Conservation (phyloP, 2,888 invertebrate genomes). For the Scrobipalpa atriplicella region DNA sequence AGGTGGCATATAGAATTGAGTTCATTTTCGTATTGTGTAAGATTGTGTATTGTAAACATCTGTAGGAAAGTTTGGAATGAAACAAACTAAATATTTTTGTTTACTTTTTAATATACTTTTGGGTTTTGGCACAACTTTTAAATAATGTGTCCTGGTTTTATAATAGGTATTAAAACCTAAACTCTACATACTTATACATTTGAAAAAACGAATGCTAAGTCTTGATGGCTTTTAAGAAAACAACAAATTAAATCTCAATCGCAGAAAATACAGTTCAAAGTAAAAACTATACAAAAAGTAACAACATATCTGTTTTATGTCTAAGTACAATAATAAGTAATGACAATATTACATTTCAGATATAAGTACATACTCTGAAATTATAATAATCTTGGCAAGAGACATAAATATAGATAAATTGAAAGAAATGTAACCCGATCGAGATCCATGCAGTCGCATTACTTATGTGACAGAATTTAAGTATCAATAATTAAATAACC, state of each 20-base stretch:
- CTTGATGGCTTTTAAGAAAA: constrained; percentile 39
- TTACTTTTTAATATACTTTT: constrained; percentile 81
- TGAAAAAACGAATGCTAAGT: constrained; percentile 64
- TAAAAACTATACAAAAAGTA: constrained; percentile 41
- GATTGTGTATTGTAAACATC: not conserved
- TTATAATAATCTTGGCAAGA: constrained; percentile 45
- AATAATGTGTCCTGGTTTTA: constrained; percentile 80
- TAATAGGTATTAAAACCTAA: constrained; percentile 78
- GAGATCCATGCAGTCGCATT: constrained; percentile 65
- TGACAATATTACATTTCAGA: constrained; percentile 16
- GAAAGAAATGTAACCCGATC: constrained; percentile 47
- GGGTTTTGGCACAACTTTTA: constrained; percentile 82
- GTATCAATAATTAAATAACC: constrained; percentile 73
- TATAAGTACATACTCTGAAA: constrained; percentile 14
- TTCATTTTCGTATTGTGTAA: not conserved
- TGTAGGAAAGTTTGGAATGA: constrained; percentile 35
- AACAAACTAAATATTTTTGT: constrained; percentile 58
- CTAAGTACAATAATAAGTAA: constrained; percentile 28
- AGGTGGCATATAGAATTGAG: too few relatives aligned
- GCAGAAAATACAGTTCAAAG: constrained; percentile 38
- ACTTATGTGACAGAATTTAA: constrained; percentile 49
- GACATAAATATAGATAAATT: constrained; percentile 51
- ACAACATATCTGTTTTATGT: constrained; percentile 39
- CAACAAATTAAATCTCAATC: constrained; percentile 49
- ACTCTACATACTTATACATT: constrained; percentile 72